Evolutionary conservation across 2,888 invertebrate genomes (phyloP).

Genomic region (Acleris laterana): DNA sequence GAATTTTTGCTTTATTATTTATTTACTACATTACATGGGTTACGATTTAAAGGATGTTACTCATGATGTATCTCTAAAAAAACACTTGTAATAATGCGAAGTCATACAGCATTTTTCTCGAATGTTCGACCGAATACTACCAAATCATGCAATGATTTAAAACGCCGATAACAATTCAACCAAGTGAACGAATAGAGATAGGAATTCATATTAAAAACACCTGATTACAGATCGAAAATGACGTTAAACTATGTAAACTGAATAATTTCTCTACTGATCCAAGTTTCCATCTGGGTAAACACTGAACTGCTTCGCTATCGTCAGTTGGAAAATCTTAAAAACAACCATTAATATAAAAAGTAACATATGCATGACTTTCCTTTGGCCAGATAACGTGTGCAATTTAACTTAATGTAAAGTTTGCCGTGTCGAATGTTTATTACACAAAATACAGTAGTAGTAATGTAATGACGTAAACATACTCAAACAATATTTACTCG

Average conservation of each 20-base stretch:
- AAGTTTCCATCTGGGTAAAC: conserved; percentile 21
- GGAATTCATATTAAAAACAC: conserved; percentile 16
- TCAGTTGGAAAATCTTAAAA: conserved; percentile 4
- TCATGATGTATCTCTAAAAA: too few species aligned
- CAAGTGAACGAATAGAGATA: conserved; percentile 23
- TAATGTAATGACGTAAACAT: conserved; percentile 28
- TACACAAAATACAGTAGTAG: conserved; percentile 7
- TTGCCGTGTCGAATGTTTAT: conserved; percentile 20
- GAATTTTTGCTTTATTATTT: too few species aligned
- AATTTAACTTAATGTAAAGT: conserved; percentile 10
- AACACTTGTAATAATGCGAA: too few species aligned
- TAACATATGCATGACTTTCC: conserved; percentile 6
- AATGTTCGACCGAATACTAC: too few species aligned
- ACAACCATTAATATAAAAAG: conserved; percentile 14
- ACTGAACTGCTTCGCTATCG: conserved; percentile 16
- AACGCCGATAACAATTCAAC: conserved; percentile 10
- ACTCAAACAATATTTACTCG: conserved; percentile 25
- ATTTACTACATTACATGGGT: too few species aligned
- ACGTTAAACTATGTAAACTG: conserved; percentile 8
- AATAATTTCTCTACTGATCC: conserved; percentile 16
- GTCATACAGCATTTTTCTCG: too few species aligned
- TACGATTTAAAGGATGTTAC: too few species aligned
- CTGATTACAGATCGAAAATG: conserved; percentile 12
- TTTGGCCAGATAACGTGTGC: neutral
- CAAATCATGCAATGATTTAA: conserved; percentile 2